Base-by-base conservation (phyloP, 2,888 invertebrate species). In the Tridacna crocea region DNA sequence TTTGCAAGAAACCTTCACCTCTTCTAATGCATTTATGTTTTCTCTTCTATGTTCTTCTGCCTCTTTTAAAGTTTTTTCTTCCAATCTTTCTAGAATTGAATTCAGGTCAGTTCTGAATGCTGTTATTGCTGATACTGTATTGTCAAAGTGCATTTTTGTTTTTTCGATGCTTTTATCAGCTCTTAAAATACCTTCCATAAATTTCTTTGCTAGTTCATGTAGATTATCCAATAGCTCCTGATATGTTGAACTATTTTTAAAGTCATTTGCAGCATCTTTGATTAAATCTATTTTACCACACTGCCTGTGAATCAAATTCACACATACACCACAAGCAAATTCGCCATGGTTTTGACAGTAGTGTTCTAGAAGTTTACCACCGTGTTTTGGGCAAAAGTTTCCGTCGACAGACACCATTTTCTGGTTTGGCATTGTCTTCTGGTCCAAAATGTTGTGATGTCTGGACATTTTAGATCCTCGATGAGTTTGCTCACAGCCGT, bases 341-440 rank as follows among this genome's bases (percentile, higher is more conserved):
- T 24, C 70, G 19, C 22, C 51, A 15, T 70, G 70, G 6, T 17
- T 26, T 51, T 47, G 70, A 19, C 70, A 70, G 51, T 70, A 70
- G 24, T 70, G 51, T 51, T 70, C 70, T 17, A 70, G 24, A 17
- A 70, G 26, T 26, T 51, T 48, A 24, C 70, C 70, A 24, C 47
- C 70, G 26, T 70, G 70, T 48, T 48, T 70, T 19, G 70, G 51
- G 51, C 70, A 70, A 51, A 70, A 70, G 24, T 48, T 70, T 22
- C 70, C 70, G 15, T 51, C 70, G 12, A 51, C 51, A 51, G 51
- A 70, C 70, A 51, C 22, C 70, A 70, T 17, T 26, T 70, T 70
- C 2, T 70, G 70, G 24, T 0, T 70, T 8, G 70, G 70, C 70
- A 70, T 70, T 15, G 46, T 70, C 22, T n/a, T 51, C 4, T 70